A percentile compares a stretch with the other conserved stretches of the same genome.
Evolutionary conservation across 2,113 vertebrate species (phyloP).

Genomic region (Panurus biarmicus): DNA sequence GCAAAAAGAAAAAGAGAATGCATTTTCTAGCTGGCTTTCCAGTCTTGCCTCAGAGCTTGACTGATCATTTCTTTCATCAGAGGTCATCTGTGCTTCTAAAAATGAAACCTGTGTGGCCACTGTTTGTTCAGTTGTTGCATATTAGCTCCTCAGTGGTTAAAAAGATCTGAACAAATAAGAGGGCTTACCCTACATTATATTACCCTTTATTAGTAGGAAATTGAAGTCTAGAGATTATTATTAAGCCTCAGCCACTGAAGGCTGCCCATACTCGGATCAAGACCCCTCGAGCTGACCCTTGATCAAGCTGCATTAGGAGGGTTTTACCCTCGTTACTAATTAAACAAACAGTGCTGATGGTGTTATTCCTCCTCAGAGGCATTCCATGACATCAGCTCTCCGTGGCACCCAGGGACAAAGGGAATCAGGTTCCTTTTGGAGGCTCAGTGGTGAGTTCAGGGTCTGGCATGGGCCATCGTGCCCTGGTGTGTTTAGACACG

Average conservation of each 20-base stretch:
- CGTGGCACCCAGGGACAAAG: conserved; percentile 31
- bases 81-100: conserved; percentile 54
- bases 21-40: not conserved
- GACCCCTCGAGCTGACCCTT: conserved; percentile 55
- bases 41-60: not conserved
- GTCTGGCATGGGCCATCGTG: conserved; percentile 17
- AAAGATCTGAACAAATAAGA: conserved; percentile 72
- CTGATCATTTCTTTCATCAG: conserved; percentile 62
- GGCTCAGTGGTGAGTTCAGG: not conserved
- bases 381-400: conserved; percentile 60
- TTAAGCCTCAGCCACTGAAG: conserved; percentile 60
- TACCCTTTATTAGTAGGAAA: conserved; percentile 77
- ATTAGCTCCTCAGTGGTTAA: conserved; percentile 74
- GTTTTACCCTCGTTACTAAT: conserved; percentile 64
- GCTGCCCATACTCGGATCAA: not conserved
- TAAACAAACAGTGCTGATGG: conserved; percentile 66
- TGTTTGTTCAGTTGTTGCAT: conserved; percentile 87
- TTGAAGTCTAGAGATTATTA: conserved; percentile 75
- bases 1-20: not conserved
- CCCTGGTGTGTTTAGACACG: not conserved
- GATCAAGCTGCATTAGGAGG: conserved; percentile 56
- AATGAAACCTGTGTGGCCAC: conserved; percentile 61
- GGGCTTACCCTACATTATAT: conserved; percentile 69
- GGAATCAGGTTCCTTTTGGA: conserved; percentile 37
- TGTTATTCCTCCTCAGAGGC: conserved; percentile 56